These are phyloP conservation scores for Chlamydotis undulata DNA, from an alignment of 2,113 vertebrate genomes.

Conservation along the genomic window DNA sequence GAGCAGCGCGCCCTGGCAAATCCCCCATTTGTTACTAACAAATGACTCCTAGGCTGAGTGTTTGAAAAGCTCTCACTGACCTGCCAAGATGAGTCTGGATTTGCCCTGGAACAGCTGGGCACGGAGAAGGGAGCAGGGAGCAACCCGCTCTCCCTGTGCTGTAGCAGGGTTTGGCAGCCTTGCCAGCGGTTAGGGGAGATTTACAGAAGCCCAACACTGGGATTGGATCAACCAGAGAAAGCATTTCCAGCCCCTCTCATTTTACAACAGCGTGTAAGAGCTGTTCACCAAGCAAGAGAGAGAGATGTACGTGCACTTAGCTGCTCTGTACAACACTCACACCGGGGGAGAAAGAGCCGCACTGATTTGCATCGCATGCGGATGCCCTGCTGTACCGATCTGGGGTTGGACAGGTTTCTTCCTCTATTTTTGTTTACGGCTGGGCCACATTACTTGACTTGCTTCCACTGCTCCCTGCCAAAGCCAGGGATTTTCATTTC, in stretches of 20 bases:
- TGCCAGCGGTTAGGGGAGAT: background rate
- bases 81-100: constrained; percentile 52
- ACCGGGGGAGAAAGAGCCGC: accelerated
- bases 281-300: background rate
- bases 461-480: background rate
- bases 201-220: background rate
- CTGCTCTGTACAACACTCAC: background rate
- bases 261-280: background rate
- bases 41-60: constrained; percentile 44
- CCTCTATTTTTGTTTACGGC: background rate
- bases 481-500: constrained; percentile 53
- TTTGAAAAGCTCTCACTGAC: constrained; percentile 50
- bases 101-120: constrained; percentile 57
- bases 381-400: background rate
- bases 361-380: accelerated
- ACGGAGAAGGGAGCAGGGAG: background rate
- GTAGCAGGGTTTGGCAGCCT: background rate
- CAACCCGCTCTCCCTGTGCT: background rate
- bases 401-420: background rate
- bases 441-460: constrained; percentile 1
- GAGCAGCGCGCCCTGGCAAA: constrained; percentile 57
- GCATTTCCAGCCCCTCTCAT: background rate
- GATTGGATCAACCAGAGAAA: background rate
- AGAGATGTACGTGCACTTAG: background rate
- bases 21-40: constrained; percentile 59